phyloP scores from a whole-genome alignment of 2,888 invertebrate genomes.

The Copidosoma aretas region DNA sequence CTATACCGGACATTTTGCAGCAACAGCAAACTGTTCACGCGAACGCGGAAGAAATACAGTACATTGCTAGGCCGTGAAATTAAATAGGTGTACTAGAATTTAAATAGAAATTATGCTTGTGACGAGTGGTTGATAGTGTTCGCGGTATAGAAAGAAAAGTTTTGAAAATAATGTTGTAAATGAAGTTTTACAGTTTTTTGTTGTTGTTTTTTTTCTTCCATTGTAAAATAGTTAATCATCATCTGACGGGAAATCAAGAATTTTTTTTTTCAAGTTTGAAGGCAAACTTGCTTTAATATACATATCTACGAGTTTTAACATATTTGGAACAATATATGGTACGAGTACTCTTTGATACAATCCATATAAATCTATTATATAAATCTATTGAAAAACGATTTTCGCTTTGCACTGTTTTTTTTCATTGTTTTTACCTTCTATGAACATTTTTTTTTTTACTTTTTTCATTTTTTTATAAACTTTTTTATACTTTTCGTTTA shows the following conservation, averaged over 20 bases:
- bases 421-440: no score
- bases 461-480: conserved; percentile 23
- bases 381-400: background rate
- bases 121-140: no score
- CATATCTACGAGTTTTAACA: background rate
- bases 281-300: background rate
- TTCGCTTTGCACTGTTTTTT: no score
- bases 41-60: conserved; percentile 5
- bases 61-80: background rate
- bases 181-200: conserved; percentile 9
- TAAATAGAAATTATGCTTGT: background rate
- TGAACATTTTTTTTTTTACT: conserved; percentile 26
- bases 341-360: no score
- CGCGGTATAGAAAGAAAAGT: conserved; percentile 6
- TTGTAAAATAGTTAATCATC: background rate
- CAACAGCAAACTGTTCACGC: conserved; percentile 12
- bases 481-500: background rate
- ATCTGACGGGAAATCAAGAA: background rate
- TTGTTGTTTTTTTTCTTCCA: background rate
- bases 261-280: background rate
- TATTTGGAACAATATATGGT: background rate
- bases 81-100: background rate
- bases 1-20: conserved; percentile 11
- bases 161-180: conserved; percentile 1
- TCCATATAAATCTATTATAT: background rate